These are phyloP conservation scores for Cariama cristata DNA, from an alignment of 2,113 vertebrate species.

Conservation along the genomic window DNA sequence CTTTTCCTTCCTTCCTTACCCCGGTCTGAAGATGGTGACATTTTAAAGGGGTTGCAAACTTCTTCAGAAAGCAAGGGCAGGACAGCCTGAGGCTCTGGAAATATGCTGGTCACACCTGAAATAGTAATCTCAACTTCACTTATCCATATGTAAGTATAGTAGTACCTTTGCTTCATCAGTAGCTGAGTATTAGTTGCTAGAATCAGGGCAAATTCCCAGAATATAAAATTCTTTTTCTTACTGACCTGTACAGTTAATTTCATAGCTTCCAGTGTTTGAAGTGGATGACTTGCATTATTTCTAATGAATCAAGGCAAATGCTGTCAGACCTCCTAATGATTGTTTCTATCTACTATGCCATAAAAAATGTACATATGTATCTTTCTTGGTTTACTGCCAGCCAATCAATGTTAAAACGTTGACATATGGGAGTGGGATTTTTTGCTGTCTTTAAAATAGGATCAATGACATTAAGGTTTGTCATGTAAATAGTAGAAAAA, in stretches of 20 bases:
- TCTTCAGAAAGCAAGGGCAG: not conserved
- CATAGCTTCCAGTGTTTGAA: not conserved
- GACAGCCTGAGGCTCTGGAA: not conserved
- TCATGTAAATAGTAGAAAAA: constrained; percentile 56
- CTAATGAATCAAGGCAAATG: not conserved
- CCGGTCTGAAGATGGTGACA: no score
- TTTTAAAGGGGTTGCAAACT: not conserved
- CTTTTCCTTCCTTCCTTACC: not conserved
- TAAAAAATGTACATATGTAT: not conserved
- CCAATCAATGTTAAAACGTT: not conserved
- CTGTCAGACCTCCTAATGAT: not conserved
- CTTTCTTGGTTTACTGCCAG: not conserved
- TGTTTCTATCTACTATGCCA: not conserved
- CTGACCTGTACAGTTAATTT: not conserved
- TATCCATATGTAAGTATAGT: not conserved
- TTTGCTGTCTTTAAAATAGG: constrained; percentile 44
- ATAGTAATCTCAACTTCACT: not conserved
- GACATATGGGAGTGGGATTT: constrained; percentile 57
- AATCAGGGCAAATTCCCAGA: not conserved
- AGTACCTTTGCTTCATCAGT: not conserved
- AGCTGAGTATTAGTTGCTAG: not conserved
- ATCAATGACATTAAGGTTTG: constrained; percentile 49
- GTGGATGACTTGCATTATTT: not conserved
- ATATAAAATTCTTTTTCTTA: not conserved
- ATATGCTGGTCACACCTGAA: not conserved